These are phyloP conservation scores for Eidolon dupreanum DNA, from an alignment of 2,797 vertebrate species.

Conservation along the genomic window DNA sequence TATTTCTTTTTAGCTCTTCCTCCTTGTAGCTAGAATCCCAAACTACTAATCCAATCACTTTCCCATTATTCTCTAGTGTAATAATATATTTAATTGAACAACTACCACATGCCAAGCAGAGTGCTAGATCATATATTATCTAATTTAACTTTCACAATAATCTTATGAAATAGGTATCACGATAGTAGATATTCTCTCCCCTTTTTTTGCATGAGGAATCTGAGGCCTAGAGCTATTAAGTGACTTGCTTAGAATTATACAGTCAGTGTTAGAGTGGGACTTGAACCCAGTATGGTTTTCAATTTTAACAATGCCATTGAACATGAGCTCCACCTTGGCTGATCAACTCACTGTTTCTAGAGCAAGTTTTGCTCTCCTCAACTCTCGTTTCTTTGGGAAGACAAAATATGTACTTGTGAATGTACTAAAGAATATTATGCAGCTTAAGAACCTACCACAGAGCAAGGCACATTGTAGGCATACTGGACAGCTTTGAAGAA, in stretches of 20 bases:
- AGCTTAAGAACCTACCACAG: neutral
- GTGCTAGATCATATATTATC: neutral
- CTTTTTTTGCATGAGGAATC: neutral
- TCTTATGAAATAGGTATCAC: neutral
- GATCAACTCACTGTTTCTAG: neutral
- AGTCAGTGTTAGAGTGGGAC: neutral
- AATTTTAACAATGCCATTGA: neutral
- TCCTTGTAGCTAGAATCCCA: neutral
- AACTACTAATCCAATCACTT: neutral
- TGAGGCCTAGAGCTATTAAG: neutral
- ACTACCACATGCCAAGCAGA: neutral
- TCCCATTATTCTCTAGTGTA: neutral
- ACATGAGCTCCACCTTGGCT: neutral
- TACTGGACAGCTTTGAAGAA: neutral
- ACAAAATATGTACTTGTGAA: neutral
- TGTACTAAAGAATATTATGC: neutral
- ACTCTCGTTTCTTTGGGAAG: neutral
- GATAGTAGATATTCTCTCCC: neutral
- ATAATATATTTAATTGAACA: neutral
- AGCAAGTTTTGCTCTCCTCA: neutral
- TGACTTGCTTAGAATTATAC: constrained; percentile 17
- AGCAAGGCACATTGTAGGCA: neutral
- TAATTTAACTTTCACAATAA: neutral
- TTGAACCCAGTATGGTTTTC: neutral
- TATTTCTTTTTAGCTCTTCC: neutral